Evolutionary conservation across 2,888 invertebrate species (phyloP), one percentile per base, ranked within the genome.

Genomic region (Shargacucullia verbasci): DNA sequence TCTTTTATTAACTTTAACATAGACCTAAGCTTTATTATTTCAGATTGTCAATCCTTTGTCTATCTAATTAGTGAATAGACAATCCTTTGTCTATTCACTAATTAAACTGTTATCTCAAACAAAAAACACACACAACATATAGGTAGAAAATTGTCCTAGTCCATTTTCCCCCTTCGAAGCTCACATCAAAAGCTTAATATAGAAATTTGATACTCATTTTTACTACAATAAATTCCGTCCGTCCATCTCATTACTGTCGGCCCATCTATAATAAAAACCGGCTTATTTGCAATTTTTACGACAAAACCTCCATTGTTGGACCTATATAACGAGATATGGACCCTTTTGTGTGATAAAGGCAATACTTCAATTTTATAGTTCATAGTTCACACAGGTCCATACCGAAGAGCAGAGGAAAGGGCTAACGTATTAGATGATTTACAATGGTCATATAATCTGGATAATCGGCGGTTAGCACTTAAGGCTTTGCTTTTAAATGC

Each of bases 331-430:
- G 84, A 87, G 87, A 90, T 88, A 87, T 86, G 81, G 71, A 79
- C 82, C 86, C 87, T 86, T 91, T 89, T 89, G 84, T 90, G 78
- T 82, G 81, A 86, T 86, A 84, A 82, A 84, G 75, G 87, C 85
- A 82, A 90, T 91, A 83, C 90, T 89, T 92, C 90, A 92, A 92
- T 87, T 92, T 93, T 92, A 92, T 90, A 90, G 92, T 88, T 90
- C 91, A 89, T 92, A 91, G 92, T 92, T 91, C 92, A 88, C 80
- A 82, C 74, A 67, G 78, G 78, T 78, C 75, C 77, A 78, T 81
- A 70, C 77, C 78, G 79, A 79, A 80, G 65, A 61, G 68, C 70
- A 81, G 45, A 82, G 83, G 82, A 87, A 83, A 82, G 84, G 80
- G 78, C 84, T 88, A 88, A 91, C n/a, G 87, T 87, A 88, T 89